Base-by-base conservation (phyloP, 2,888 invertebrate species). In the Volucella bombylans region DNA sequence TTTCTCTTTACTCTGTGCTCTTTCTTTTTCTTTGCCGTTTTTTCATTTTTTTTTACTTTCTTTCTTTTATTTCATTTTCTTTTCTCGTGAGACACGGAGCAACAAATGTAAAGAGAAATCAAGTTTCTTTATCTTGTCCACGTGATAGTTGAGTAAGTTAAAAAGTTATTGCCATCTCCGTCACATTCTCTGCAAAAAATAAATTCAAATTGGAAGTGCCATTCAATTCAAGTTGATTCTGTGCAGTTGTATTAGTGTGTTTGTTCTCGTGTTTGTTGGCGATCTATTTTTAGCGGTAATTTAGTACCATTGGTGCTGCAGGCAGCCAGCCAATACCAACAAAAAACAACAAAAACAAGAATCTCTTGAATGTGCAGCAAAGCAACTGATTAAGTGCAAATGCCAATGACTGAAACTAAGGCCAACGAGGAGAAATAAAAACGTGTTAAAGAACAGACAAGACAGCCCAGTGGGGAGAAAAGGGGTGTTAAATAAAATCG, bases 211-310 rank as follows among this genome's bases (percentile, higher is more conserved):
- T 50, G 41, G 9, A 41, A 61, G 23, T 62, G 14, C 3, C 9
- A 69, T 38, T 12, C 18, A 23, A 69, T 38, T 12, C 18, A 23
- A 31, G 31, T 31, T 31, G 31, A 31, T 6, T 31, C 1, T 31
- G 31, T 31, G 31, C 31, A 31, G 31, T 31, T 31, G 31, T 4
- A 4, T 4, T 31, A 31, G 31, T 31, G 31, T 31, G 31, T 31
- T 31, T 31, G 31, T 31, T 31, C 31, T 31, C 0, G 14, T 4
- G 12, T 39, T 4, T 41, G 39, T 39, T 55, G 52, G 43, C 12
- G 11, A 12, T 65, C 74, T 76, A 76, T 76, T 76, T 76, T 76
- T 67, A 76, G 67, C 57, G 39, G 14, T 41, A 49, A 73, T 67
- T 39, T 50, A 50, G 65, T 23, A 41, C 18, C 39, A 39, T 52